Evolutionary conservation across 2,888 invertebrate species (phyloP).

Genomic region (Sthenelais limicola): DNA sequence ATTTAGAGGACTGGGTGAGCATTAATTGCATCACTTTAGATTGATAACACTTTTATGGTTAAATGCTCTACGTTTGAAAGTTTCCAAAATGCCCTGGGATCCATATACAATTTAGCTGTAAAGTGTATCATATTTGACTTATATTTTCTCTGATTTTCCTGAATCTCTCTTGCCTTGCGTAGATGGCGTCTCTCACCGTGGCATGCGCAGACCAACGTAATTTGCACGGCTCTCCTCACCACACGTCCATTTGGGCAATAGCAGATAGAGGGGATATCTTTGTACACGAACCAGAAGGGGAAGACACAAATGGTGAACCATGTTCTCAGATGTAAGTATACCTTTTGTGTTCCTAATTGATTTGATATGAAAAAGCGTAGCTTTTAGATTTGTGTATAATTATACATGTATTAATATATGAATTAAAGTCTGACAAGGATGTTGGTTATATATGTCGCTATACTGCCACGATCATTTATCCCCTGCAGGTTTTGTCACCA

Average conservation of each 20-base stretch:
- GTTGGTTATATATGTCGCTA: background rate
- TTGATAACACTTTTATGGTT: too few relatives aligned
- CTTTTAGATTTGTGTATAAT: background rate
- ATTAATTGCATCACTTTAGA: background rate
- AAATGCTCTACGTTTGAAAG: too few relatives aligned
- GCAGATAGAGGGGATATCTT: conserved; percentile 86
- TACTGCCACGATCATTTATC: too few relatives aligned
- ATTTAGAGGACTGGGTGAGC: conserved; percentile 90
- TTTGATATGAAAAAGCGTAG: background rate
- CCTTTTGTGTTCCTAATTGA: background rate
- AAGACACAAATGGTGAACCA: conserved; percentile 2
- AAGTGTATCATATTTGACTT: too few relatives aligned
- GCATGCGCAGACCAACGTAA: conserved; percentile 84
- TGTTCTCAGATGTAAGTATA: conserved; percentile 32
- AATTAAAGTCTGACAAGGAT: background rate
- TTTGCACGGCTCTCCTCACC: conserved; percentile 80
- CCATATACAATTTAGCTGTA: too few relatives aligned
- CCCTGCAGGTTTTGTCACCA: conserved; percentile 87
- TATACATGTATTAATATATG: background rate
- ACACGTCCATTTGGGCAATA: conserved; percentile 84
- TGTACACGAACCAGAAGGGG: conserved; percentile 77
- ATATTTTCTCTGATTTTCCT: too few relatives aligned
- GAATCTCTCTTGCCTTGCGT: background rate
- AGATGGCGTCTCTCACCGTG: conserved; percentile 62
- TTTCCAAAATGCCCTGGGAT: too few relatives aligned